Evolutionary conservation across 2,888 invertebrate genomes (phyloP), one percentile per base, ranked within the genome.

Genomic region (Corbicula japonica): DNA sequence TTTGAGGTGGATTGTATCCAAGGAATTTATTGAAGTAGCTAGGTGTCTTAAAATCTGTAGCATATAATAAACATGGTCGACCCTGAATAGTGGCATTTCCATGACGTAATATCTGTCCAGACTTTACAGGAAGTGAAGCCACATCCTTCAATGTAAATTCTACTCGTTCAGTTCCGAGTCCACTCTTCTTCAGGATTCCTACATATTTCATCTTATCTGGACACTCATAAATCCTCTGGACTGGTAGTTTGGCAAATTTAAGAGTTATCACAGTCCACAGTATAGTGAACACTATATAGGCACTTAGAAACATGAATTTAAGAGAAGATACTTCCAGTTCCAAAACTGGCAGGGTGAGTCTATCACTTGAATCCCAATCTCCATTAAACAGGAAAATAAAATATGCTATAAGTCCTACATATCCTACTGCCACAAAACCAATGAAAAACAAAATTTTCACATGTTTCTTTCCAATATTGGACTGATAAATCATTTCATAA

Each of bases 191-290:
- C n/a, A 66, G 30, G 30, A 66, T 54, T 54, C 66, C 66, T 28
- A 66, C 41, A n/a, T 30, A 66, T 18, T 66, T 28, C 18, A 5
- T 28, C 15, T 54, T 52, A 23, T 35, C 21, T 0, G 41, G 38
- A 30, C 66, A 41, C 41, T 66, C 30, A 41, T 66, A 66, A 18
- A 66, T 52, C 28, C 66, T 38, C 44, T 38, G 32, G 5, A 66
- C 66, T 30, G 54, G 52, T 32, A 66, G 54, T 0, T n/a, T 50
- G 8, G 30, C 5, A 18, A 41, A 66, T 10, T 6, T 3, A 10
- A 10, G 23, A 1, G 18, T 1, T 0, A 41, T 2, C 6, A 8
- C 21, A 3, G 32, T 21, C n/a, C 10, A 38, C 18, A 66, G 0
- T 1, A 66, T 6, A 6, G 44, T 1, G 0, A 35, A 30, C 2